phyloP scores from a whole-genome alignment of 2,888 invertebrate species.

The Dusona sp. region DNA sequence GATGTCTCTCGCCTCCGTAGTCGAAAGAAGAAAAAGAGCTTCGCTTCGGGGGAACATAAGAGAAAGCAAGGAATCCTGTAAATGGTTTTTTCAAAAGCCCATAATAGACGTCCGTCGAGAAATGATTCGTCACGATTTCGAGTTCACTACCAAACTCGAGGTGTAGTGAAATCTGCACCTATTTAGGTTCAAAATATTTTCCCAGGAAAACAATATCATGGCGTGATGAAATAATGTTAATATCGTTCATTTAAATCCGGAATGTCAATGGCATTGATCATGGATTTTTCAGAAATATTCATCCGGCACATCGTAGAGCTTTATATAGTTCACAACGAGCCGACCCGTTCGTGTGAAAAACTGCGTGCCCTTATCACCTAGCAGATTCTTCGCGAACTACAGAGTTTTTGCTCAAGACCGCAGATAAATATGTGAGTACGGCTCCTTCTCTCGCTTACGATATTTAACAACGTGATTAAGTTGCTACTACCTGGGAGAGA shows the following conservation, averaged over 20 bases:
- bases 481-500: not conserved
- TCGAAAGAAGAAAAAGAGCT: not conserved
- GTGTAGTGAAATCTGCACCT: not conserved
- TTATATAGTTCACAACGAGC: too few species aligned
- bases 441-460: not conserved
- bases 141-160: not conserved
- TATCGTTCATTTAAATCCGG: not conserved
- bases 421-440: not conserved
- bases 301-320: too few species aligned
- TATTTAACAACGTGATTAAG: constrained; percentile 3
- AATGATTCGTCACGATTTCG: constrained; percentile 30
- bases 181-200: not conserved
- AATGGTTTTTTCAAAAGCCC: constrained; percentile 34
- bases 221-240: not conserved
- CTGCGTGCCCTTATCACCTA: too few species aligned
- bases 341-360: not conserved
- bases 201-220: not conserved
- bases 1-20: constrained; percentile 32
- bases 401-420: not conserved
- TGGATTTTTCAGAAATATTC: too few species aligned
- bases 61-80: constrained; percentile 25
- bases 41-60: not conserved
- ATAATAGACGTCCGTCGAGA: constrained; percentile 40
- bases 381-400: not conserved
- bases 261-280: not conserved